Evolutionary conservation across 1,140 invertebrate species (phyloP).

Genomic region (Chymomyza costata): DNA sequence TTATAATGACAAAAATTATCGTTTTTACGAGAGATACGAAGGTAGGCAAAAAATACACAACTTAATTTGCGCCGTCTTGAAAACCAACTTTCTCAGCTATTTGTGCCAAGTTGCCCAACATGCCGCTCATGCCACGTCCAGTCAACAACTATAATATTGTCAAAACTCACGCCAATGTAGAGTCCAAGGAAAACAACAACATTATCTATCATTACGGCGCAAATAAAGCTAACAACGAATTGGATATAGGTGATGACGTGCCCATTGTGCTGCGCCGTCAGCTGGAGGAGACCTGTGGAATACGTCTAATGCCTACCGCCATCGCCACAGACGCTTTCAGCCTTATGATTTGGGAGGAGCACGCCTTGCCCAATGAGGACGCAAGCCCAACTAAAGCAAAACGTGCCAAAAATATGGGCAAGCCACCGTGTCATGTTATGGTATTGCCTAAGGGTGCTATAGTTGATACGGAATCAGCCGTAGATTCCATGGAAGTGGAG

Average conservation of each 20-base stretch:
- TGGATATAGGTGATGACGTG: conserved; percentile 33
- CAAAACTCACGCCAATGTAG: neutral
- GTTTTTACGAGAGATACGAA: conserved; percentile 28
- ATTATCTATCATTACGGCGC: conserved; percentile 31
- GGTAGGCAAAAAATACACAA: conserved; percentile 21
- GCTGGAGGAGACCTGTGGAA: conserved; percentile 25
- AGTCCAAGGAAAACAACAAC: conserved; percentile 1
- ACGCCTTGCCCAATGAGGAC: neutral
- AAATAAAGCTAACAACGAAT: conserved; percentile 1
- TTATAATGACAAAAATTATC: conserved; percentile 20
- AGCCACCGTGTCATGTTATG: too few relatives aligned
- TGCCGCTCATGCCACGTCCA: conserved; percentile 8
- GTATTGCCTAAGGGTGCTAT: conserved; percentile 5
- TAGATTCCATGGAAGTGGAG: neutral
- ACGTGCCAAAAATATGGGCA: conserved; percentile 17
- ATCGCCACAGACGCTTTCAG: conserved; percentile 25
- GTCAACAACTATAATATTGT: neutral
- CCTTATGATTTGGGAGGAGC: conserved; percentile 49
- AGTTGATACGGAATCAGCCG: neutral
- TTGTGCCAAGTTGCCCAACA: conserved; percentile 13
- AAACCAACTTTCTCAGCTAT: conserved; percentile 17
- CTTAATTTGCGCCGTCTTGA: too few relatives aligned
- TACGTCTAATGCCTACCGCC: conserved; percentile 33
- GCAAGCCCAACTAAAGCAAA: neutral
- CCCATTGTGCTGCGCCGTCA: conserved; percentile 43